Base-by-base conservation (phyloP, 2,888 invertebrate species). In the Yponomeuta sedellus region DNA sequence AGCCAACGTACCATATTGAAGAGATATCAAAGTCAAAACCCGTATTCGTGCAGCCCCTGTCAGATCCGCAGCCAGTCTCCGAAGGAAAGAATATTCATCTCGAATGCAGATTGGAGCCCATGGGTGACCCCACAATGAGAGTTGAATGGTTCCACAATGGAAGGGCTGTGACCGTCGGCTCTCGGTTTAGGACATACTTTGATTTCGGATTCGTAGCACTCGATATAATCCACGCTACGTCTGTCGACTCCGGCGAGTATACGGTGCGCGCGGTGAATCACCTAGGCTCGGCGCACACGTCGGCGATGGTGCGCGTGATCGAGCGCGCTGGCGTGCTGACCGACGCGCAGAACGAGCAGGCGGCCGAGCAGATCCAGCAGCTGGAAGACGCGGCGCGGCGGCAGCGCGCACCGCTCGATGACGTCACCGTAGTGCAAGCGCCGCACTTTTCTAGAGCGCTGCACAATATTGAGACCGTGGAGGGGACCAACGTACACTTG, bases 191-290 rank as follows among this genome's bases (percentile, higher is more conserved):
- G 79, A 98, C 98, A 28, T 97, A 98, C 81, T 97, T 98, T 78
- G 99, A 99, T 81, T 99, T 99, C 82, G 99, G 99, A 20, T 98
- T 97, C 82, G 98, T 99, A 66, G 98, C 99, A 56, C 89, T 99
- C 73, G 99, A 99, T 78, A 98, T 99, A 68, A 94, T 98, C 70
- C 97, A 98, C 79, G 96, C 97, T 22, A 97, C 97, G 66, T 95
- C 97, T n/a, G 93, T 96, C 68, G 99, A 99, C 86, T 96, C 97
- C 56, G 98, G 98, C 65, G 97, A 97, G 89, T 99, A 99, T 79
- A 99, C 97, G 0, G 97, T 96, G 61, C 92, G 97, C 70, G 99
- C 99, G 39, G 96, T 97, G 0, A 99, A 99, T 79, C 97, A 97
- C 76, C 93, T 98, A 58, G 99, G 99, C 52, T 95, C 96, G 20